Evolutionary conservation across 2,113 vertebrate genomes (phyloP), one percentile per base, ranked within the genome.

Genomic region (Scolopax mira): DNA sequence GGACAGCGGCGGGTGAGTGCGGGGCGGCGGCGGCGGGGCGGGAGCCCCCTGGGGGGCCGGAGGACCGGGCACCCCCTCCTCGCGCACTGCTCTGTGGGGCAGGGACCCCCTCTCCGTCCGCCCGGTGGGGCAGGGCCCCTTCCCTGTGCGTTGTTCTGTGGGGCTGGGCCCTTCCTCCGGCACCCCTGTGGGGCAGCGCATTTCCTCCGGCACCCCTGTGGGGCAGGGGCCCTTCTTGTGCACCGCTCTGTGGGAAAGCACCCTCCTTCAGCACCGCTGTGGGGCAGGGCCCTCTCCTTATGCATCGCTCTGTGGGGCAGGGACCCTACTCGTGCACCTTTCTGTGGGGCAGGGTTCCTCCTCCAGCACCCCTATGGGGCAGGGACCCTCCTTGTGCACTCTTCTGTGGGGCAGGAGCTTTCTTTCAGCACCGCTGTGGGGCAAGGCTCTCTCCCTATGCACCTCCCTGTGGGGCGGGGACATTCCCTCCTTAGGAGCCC

Each of bases 1-100:
- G 80, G 91, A 85, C 57, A 25, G 91, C 89, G 79, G 83, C 70
- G 85, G 93, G 85, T 84, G 85, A 92, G 93, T 91, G 89, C 3
- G 72, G 85, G 58, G 69, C n/a, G 69, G 67, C 9, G 3, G n/a
- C 13, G 64, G 70, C 24, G 64, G 7, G 60, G 57, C 37, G 85
- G 67, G 81, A 64, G 79, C 55, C 72, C 81, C 71, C 79, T 65
- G 81, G 17, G 89, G 85, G 86, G 85, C 80, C 44, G 85, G 91
- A 82, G 88, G 94, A 88, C 80, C 55, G n/a, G 70, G 64, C 15
- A 2, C 35, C 74, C 90, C 64, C 31, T 31, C 6, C 10, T 18
- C 0, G 1, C 37, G 28, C 17, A 12, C 15, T 16, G 31, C 16
- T 2, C 1, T n/a, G 30, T 31, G 25, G 48, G 75, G 24, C 41